Evolutionary conservation across 2,797 vertebrate genomes (phyloP), one percentile per base, ranked within the genome.

Genomic region (Sarcophilus harrisii): DNA sequence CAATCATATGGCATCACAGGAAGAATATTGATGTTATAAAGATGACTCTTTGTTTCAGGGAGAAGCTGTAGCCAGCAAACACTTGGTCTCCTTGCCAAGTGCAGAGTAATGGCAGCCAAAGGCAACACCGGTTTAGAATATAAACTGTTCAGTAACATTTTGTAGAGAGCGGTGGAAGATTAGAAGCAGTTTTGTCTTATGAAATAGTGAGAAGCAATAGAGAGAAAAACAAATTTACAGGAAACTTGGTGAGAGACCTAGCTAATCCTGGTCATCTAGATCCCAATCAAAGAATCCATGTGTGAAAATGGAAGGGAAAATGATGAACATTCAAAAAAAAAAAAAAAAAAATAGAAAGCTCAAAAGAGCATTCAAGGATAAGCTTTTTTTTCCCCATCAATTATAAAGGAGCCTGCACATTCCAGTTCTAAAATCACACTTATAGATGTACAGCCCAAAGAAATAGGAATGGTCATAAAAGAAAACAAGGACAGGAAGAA

Each of bases 11-110:
- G 73, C 9, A 87, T 87, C 21, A 49, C 73, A 87, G 73, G 73
- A 87, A 87, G 73, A 87, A 87, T 87, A 87, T 87, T 87, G 73
- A 87, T 87, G 24, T 87, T 87, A 87, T 49, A 87, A 87, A 87
- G 73, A 87, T 87, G 73, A 10, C 38, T 87, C 73, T 87, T 87
- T 87, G 73, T 87, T 87, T 87, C 73, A 49, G 73, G 24, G 73
- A 87, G 73, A 87, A 87, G 21, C 21, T 27, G 45, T 87, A 87
- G 73, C 73, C 38, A 87, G 73, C 73, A 87, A 87, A 87, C 38
- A 28, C 21, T 87, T 49, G 73, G 21, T 87, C 73, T 87, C 24
- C 73, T 87, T 87, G 73, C 73, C 73, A 87, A 87, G 73, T 87
- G 38, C 38, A 45, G 73, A 24, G 73, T 45, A 45, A 45, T 87